Conservation (phyloP, 2,888 invertebrate genomes). For the Drosophila eohydei region DNA sequence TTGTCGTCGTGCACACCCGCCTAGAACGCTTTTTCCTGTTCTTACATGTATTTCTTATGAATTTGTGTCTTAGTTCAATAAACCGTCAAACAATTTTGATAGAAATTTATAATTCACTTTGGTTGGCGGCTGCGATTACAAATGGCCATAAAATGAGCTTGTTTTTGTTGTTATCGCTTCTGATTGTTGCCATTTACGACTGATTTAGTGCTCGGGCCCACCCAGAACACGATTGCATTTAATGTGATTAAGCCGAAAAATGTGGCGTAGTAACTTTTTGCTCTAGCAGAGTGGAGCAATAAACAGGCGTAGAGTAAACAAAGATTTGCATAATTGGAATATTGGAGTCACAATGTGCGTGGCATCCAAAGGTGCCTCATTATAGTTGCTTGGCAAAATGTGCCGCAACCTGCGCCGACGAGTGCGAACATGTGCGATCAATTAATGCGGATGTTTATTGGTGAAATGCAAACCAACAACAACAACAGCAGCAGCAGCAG, state of each 20-base stretch:
- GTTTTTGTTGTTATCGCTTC: constrained; percentile 5
- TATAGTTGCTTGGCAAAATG: constrained; percentile 16
- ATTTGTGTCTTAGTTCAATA: constrained; percentile 57
- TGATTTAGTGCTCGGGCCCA: constrained; percentile 32
- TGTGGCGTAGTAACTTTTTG: constrained; percentile 35
- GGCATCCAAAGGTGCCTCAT: constrained; percentile 53
- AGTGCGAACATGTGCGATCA: constrained; percentile 42
- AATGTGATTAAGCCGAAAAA: constrained; percentile 4
- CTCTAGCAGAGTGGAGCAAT: not conserved
- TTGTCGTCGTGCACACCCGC: too few species aligned
- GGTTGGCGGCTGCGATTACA: constrained; percentile 37
- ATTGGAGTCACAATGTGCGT: constrained; percentile 44
- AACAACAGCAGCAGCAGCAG: not conserved
- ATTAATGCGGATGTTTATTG: constrained; percentile 35
- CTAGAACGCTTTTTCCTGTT: not conserved
- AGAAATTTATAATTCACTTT: constrained; percentile 27
- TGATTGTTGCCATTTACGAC: not conserved
- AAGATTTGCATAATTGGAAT: constrained; percentile 26
- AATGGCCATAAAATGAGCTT: constrained; percentile 30
- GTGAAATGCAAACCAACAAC: constrained; percentile 30
- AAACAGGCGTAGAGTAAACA: constrained; percentile 10
- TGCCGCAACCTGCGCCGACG: constrained; percentile 13
- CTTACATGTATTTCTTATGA: not conserved
- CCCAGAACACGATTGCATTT: constrained; percentile 37
- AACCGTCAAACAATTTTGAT: constrained; percentile 47